phyloP scores from a whole-genome alignment of 2,113 vertebrate species.

The Etheostoma spectabile region DNA sequence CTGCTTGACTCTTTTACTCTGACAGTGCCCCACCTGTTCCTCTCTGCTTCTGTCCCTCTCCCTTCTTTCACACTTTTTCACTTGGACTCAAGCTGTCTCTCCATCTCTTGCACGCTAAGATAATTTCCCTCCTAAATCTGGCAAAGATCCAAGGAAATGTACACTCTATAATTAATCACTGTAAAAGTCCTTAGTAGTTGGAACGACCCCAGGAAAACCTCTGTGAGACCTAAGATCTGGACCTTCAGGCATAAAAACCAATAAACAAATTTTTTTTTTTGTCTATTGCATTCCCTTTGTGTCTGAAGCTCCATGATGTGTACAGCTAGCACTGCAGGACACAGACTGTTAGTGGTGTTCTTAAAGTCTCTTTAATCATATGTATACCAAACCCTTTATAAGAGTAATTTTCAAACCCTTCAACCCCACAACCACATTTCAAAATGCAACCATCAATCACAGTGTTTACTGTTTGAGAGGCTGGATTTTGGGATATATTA shows the following conservation, averaged over 20 bases:
- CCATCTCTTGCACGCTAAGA: slow-evolving; percentile 9
- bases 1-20: slow-evolving; percentile 18
- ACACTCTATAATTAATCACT: slow-evolving; percentile 84
- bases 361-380: background rate
- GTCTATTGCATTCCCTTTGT: background rate
- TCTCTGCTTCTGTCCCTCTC: background rate
- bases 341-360: background rate
- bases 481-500: background rate
- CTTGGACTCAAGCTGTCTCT: slow-evolving; percentile 14
- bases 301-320: background rate
- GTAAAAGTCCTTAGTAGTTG: slow-evolving; percentile 60
- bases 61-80: slow-evolving; percentile 2
- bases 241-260: slow-evolving; percentile 37
- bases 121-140: slow-evolving; percentile 58
- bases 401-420: background rate
- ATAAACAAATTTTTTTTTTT: slow-evolving; percentile 34
- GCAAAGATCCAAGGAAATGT: slow-evolving; percentile 57
- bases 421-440: background rate
- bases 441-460: background rate
- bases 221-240: slow-evolving; percentile 17
- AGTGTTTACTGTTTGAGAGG: background rate
- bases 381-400: background rate
- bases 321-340: background rate
- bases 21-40: slow-evolving; percentile 25
- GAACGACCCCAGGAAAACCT: slow-evolving; percentile 27